These are phyloP conservation scores for Noturus placidus DNA, from an alignment of 2,113 vertebrate species.

Conservation along the genomic window DNA sequence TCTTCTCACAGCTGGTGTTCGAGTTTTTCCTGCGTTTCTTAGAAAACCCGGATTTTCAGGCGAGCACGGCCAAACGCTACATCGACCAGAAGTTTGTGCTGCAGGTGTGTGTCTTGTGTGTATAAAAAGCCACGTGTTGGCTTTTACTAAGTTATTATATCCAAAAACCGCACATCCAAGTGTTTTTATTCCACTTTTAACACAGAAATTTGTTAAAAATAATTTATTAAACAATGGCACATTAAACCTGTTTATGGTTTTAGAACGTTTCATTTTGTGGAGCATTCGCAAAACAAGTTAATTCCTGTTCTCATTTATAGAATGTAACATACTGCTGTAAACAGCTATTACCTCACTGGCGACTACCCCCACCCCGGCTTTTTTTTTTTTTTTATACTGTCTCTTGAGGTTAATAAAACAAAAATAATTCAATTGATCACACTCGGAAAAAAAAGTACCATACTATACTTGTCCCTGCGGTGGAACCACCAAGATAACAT, in stretches of 20 bases:
- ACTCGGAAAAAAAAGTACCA: no score
- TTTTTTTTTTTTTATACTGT: no score
- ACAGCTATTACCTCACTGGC: no score
- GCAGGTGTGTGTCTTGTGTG: constrained; percentile 77
- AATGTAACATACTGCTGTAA: no score
- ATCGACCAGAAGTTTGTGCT: constrained; percentile 99
- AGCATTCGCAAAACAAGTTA: not conserved
- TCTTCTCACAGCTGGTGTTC: constrained; percentile 86
- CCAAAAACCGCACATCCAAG: not conserved
- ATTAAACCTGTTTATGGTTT: not conserved
- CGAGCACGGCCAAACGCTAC: constrained; percentile 90
- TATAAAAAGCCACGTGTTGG: not conserved
- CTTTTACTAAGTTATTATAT: not conserved
- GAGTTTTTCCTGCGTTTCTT: constrained; percentile 97
- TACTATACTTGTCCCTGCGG: not conserved
- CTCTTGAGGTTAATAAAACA: no score
- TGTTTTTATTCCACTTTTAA: not conserved
- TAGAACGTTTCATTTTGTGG: no score
- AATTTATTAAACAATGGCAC: no score
- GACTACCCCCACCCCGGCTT: no score
- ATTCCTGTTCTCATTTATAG: no score
- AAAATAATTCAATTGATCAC: not conserved
- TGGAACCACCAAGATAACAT: no score
- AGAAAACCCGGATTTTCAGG: constrained; percentile 96
- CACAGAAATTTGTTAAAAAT: no score